Base-by-base conservation (phyloP, 2,113 vertebrate species). In the Pseudolaguvia tuberculata region DNA sequence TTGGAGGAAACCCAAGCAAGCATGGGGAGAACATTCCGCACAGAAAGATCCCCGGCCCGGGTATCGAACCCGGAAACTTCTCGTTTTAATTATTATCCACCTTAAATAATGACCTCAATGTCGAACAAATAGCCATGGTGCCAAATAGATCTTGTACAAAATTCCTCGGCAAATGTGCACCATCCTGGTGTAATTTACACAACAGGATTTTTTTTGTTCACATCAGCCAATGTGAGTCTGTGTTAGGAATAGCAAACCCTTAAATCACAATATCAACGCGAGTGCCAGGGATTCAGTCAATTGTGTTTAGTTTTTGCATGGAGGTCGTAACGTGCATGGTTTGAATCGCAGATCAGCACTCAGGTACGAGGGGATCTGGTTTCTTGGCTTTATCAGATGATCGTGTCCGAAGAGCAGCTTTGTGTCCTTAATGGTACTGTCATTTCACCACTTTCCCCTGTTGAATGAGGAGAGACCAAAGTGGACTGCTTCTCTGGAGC, bases 361-460 rank as follows among this genome's bases (percentile, higher is more conserved):
- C 86, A 87, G 80, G 35, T 35, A 23, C 73, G 81, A 82, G 81
- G 20, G 83, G 85, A 85, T 90, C 89, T 83, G 78, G 84, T 91
- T 90, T 87, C 88, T 86, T 80, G n/a, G 76, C 82, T 88, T 87
- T 87, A 88, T 89, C 87, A 80, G 80, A 78, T 82, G 83, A 70
- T 84, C 80, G 84, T 85, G 84, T 85, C 83, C 84, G 31, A 80
- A 82, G 85, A 85, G 83, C 85, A 81, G 70, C 88, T 89, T 89
- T 90, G 87, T 89, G 88, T 83, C 83, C 85, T 77, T 83, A 83
- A 83, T 80, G 80, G 78, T 58, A 56, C 65, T 62, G 78, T 56
- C 72, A 79, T 59, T 65, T 67, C 18, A 75, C 74, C 50, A 50
- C 55, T 79, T 74, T 79, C 70, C 67, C 35, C 42, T 35, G 51